Percentiles rank a stretch among this genome's conserved stretches.
phyloP scores from a whole-genome alignment of 2,888 invertebrate genomes.

The Theretra japonica region DNA sequence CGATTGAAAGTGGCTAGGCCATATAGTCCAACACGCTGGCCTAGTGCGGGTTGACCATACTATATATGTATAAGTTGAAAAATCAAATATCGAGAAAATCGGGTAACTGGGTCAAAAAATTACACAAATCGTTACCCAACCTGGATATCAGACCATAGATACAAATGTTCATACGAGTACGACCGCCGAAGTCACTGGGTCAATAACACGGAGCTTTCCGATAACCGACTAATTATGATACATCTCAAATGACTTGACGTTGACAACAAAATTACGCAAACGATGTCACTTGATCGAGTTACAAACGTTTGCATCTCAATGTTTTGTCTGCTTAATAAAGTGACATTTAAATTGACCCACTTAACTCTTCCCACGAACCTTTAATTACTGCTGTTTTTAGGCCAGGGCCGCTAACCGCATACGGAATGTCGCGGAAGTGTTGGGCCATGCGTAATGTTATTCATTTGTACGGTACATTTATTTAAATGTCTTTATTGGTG shows the following conservation, averaged over 20 bases:
- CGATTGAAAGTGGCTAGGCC: too few species aligned
- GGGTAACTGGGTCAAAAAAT: too few species aligned
- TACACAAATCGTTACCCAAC: too few species aligned
- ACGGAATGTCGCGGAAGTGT: slow-evolving; percentile 7
- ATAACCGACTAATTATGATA: not conserved
- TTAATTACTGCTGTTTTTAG: slow-evolving; percentile 34
- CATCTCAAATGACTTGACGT: not conserved
- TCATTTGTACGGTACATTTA: too few species aligned
- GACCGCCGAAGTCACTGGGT: not conserved
- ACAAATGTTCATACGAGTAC: too few species aligned
- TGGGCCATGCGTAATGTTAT: not conserved
- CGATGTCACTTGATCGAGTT: not conserved
- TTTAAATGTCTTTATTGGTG: too few species aligned
- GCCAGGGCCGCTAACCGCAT: slow-evolving; percentile 33
- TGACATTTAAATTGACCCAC: slow-evolving; percentile 45
- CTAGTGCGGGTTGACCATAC: too few species aligned
- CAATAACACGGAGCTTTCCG: not conserved
- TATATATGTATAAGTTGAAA: too few species aligned
- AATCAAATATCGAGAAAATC: too few species aligned
- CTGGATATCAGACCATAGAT: too few species aligned
- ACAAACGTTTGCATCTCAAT: not conserved
- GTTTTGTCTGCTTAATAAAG: slow-evolving; percentile 1
- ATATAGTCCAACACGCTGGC: too few species aligned
- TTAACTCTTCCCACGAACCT: slow-evolving; percentile 40
- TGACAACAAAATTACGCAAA: not conserved